Base-by-base conservation (phyloP, 2,888 invertebrate genomes). In the Seira musarum region DNA sequence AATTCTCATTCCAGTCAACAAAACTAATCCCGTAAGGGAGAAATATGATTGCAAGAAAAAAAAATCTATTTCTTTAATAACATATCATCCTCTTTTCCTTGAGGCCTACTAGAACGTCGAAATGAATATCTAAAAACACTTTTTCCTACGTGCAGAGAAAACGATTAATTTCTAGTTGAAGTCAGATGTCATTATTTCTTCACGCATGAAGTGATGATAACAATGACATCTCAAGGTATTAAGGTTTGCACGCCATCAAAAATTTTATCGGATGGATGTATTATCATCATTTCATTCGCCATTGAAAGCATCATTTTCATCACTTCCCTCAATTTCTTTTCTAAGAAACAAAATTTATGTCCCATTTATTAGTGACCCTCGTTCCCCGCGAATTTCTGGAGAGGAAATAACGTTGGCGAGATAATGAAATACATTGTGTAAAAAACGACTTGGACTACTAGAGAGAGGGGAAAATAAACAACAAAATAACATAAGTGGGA, bases 401-500 rank as follows among this genome's bases (percentile, higher is more conserved):
- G 6, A 22, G 60, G 60, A 60, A 60, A 21, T 60, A 21, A 60
- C 21, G 10, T 22, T 13, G 21, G 22, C n/a, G 2, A 60, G 21
- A 60, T 22, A 60, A 22, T 60, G 60, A 60, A 22, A 60, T 60
- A 21, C 60, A 60, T 60, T 60, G 60, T 60, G 60, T 22, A 19
- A 21, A 60, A n/a, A 53, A 17, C 13, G 60, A 60, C 3, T 60
- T 60, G 10, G 53, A 53, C n/a, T 21, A 60, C 21, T n/a, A 15
- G 60, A 60, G 13, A 60, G 10, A 21, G 53, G 30, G 15, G 49
- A 3, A n/a, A 60, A 22, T 60, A 60, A 60, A 60, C 8, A 60
- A 21, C 15, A 60, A 60, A 60, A 60, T 60, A n/a, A 21, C 60
- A 10, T 60, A 60, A 60, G 21, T 60, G 60, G 60, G 22, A 60